Evolutionary conservation across 1,140 invertebrate genomes (phyloP).

Genomic region (Brachionus plicatilis): DNA sequence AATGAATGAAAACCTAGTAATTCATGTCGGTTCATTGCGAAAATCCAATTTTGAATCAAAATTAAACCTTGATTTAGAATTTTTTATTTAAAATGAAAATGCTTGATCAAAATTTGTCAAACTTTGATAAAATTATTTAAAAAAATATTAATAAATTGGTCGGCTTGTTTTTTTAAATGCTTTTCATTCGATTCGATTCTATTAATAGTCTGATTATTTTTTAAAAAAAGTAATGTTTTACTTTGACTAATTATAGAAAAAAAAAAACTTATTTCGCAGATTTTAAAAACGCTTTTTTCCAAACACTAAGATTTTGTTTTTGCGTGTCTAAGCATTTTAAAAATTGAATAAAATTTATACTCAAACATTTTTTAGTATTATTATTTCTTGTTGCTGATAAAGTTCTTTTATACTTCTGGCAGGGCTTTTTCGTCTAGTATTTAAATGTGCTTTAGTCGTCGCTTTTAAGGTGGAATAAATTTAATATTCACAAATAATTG

Average conservation of each 20-base stretch:
- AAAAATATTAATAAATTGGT: neutral
- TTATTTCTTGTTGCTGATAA: conserved; percentile 3
- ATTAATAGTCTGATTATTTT: neutral
- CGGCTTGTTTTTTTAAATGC: neutral
- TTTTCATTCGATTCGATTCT: neutral
- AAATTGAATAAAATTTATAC: neutral
- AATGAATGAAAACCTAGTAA: neutral
- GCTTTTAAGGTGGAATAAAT: conserved; percentile 19
- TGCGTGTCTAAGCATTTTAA: neutral
- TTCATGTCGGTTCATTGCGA: neutral
- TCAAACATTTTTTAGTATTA: neutral
- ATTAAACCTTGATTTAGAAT: neutral
- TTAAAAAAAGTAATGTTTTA: neutral
- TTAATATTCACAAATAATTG: neutral
- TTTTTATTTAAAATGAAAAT: neutral
- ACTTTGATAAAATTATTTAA: neutral
- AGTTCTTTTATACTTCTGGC: neutral
- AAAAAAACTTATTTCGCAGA: neutral
- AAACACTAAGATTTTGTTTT: neutral
- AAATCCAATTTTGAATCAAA: neutral
- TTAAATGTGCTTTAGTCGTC: conserved; percentile 8
- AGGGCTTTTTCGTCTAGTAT: neutral
- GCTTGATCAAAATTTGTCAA: neutral
- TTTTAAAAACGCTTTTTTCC: neutral
- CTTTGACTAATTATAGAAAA: neutral